Evolutionary conservation across 2,888 invertebrate genomes (phyloP).

Genomic region (Bursaphelenchus okinawaensis): DNA sequence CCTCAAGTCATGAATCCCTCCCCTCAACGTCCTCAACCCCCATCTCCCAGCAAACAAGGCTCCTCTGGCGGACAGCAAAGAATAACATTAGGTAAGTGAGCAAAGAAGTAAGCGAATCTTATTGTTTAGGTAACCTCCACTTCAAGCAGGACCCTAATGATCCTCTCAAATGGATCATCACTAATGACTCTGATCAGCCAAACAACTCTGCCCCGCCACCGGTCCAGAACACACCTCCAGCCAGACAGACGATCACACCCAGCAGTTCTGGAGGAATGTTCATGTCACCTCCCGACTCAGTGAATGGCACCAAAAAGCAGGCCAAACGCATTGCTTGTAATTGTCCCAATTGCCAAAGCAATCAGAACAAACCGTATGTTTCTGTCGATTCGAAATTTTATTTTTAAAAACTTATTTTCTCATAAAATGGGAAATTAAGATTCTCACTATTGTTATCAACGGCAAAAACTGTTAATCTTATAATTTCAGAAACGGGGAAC

Average conservation of each 20-base stretch:
- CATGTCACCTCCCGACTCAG: neutral
- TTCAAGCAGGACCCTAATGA: conserved; percentile 77
- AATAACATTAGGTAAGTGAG: conserved; percentile 3
- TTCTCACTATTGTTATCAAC: too few relatives aligned
- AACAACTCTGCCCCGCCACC: neutral
- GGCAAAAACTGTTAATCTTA: too few relatives aligned
- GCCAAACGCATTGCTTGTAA: conserved; percentile 80
- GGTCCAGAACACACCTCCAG: neutral
- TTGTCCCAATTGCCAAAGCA: conserved; percentile 77
- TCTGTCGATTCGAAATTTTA: neutral
- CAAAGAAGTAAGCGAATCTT: neutral
- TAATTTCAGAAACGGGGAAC: conserved; percentile 34
- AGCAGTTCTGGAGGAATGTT: conserved; percentile 11
- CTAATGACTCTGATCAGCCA: conserved; percentile 39
- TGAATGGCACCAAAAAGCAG: conserved; percentile 17
- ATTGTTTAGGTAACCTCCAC: conserved; percentile 63
- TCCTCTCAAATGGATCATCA: conserved; percentile 71
- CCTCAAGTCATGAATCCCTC: neutral
- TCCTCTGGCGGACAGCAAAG: neutral
- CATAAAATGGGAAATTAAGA: too few relatives aligned
- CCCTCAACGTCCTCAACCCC: neutral
- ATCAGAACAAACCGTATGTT: conserved; percentile 18
- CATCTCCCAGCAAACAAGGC: neutral
- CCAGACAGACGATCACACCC: conserved; percentile 1
- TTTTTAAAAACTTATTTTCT: neutral